Conservation (phyloP, 1,140 invertebrate genomes). For the Bombus polaris region DNA sequence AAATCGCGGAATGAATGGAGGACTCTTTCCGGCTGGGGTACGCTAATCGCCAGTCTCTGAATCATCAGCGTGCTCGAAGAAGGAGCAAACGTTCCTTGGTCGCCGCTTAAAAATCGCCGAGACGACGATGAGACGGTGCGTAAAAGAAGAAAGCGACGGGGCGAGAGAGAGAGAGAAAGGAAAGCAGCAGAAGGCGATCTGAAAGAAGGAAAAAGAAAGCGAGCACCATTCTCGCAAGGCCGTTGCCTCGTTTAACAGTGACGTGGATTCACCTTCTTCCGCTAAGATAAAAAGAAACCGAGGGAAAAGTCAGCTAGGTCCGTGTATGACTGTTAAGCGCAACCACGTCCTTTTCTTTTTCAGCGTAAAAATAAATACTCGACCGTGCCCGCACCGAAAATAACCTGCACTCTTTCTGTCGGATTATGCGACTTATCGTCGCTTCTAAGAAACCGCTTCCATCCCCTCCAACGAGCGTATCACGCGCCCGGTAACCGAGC, state of each 20-base stretch:
- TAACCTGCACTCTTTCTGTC: constrained; percentile 30
- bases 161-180: not conserved
- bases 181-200: not conserved
- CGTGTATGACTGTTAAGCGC: constrained; percentile 12
- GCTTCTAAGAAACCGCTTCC: not conserved
- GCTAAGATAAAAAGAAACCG: not conserved
- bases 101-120: constrained; percentile 39
- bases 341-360: not conserved
- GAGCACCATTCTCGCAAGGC: constrained; percentile 42
- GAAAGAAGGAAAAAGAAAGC: not conserved
- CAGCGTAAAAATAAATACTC: constrained; percentile 49
- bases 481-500: not conserved
- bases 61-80: constrained; percentile 14
- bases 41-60: constrained; percentile 40
- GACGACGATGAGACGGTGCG: constrained; percentile 42
- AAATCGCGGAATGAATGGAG: constrained; percentile 38
- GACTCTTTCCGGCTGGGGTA: not conserved
- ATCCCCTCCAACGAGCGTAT: not conserved
- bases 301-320: not conserved
- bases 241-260: constrained; percentile 51
- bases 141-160: constrained; percentile 24
- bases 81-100: not conserved
- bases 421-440: constrained; percentile 22
- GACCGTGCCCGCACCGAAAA: constrained; percentile 11
- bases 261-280: constrained; percentile 27